These are phyloP conservation scores for Lepetodrilus schrolli DNA, from an alignment of 2,888 invertebrate genomes.

Conservation along the genomic window DNA sequence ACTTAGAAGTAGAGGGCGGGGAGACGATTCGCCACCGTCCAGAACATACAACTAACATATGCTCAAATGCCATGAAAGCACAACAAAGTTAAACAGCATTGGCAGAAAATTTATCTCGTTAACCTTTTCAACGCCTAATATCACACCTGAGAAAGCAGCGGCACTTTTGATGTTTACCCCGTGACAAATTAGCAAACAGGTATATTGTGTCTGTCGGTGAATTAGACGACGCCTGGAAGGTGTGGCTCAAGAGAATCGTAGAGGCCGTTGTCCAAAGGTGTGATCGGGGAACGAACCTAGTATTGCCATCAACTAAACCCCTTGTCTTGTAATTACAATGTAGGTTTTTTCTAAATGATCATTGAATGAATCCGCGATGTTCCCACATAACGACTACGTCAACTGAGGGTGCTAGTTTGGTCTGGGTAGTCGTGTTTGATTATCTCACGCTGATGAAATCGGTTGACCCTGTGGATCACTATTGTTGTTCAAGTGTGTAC, in stretches of 20 bases:
- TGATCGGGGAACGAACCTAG: neutral
- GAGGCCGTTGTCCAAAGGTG: neutral
- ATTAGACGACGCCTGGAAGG: neutral
- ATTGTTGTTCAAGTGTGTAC: neutral
- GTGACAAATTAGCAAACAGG: constrained; percentile 16
- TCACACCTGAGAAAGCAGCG: constrained; percentile 25
- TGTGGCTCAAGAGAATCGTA: neutral
- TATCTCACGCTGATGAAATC: constrained; percentile 3
- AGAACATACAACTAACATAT: neutral
- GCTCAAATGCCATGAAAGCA: constrained; percentile 17
- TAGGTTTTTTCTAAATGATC: constrained; percentile 15
- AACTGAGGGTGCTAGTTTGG: neutral
- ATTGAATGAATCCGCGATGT: constrained; percentile 2
- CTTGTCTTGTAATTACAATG: constrained; percentile 12
- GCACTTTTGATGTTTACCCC: constrained; percentile 17
- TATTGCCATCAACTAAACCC: neutral
- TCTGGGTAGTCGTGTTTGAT: constrained; percentile 4
- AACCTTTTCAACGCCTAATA: constrained; percentile 9
- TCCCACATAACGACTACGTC: neutral
- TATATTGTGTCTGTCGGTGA: neutral
- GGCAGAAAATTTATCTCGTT: constrained; percentile 10
- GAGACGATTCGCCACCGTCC: neutral
- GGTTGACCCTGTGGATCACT: neutral
- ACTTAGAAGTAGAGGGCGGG: neutral
- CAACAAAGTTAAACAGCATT: constrained; percentile 1